phyloP scores from a whole-genome alignment of 2,888 invertebrate species.

The Achlya flavicornis region DNA sequence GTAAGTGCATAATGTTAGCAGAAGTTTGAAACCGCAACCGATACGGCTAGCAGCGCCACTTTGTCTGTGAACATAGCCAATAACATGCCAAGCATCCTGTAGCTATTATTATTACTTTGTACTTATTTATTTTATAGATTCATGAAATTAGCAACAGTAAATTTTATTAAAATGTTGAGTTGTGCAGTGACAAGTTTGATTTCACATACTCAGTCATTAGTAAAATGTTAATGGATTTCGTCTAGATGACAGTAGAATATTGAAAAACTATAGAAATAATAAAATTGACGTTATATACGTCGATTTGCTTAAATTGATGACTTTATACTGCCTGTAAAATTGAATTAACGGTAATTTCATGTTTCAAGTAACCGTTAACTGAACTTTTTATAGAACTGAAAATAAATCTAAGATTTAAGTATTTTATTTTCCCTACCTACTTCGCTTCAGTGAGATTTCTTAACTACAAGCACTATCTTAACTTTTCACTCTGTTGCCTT shows the following conservation, averaged over 20 bases:
- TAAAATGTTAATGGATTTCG: too few species aligned
- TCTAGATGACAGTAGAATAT: too few species aligned
- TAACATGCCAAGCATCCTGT: slow-evolving; percentile 17
- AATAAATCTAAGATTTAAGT: background rate
- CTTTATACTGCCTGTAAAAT: too few species aligned
- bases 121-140: background rate
- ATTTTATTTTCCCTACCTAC: background rate
- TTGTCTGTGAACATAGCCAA: slow-evolving; percentile 31
- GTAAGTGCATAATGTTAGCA: slow-evolving; percentile 37
- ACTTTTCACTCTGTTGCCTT: background rate
- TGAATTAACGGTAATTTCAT: too few species aligned
- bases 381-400: background rate
- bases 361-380: background rate
- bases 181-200: too few species aligned
- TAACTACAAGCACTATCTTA: background rate
- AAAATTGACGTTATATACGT: too few species aligned
- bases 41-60: slow-evolving; percentile 34
- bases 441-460: background rate
- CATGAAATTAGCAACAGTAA: too few species aligned
- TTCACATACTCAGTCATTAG: too few species aligned
- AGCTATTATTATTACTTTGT: background rate
- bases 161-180: too few species aligned
- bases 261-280: too few species aligned
- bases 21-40: slow-evolving; percentile 42
- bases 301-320: too few species aligned